Conservation (phyloP, 2,888 invertebrate genomes). For the Tolmerus cingulatus region DNA sequence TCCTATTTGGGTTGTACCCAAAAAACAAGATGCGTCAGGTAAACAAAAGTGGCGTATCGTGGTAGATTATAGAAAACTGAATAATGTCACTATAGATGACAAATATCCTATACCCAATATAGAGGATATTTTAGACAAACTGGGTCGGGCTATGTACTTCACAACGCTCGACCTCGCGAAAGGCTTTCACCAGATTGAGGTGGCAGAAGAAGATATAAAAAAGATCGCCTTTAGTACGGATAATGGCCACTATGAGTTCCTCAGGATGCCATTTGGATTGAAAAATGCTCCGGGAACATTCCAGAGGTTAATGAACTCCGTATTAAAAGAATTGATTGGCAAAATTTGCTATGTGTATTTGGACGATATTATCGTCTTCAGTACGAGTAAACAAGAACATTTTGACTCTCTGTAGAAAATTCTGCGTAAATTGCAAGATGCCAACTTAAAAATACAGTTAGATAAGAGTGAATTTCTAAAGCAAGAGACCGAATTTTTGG, state of each 20-base stretch:
- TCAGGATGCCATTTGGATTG: not conserved
- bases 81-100: constrained; percentile 32
- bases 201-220: constrained; percentile 49
- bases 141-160: constrained; percentile 51
- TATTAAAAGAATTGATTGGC: not conserved
- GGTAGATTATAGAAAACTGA: constrained; percentile 40
- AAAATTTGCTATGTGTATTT: not conserved
- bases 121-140: not conserved
- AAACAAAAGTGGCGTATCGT: constrained; percentile 44
- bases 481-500: not conserved
- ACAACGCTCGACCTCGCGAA: constrained; percentile 53
- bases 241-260: not conserved
- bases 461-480: constrained; percentile 1
- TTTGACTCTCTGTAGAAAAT: not conserved
- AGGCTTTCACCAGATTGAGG: constrained; percentile 55
- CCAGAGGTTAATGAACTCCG: not conserved
- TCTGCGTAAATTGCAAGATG: not conserved
- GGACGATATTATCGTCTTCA: not conserved
- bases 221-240: constrained; percentile 53
- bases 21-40: not conserved
- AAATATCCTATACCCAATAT: constrained; percentile 50
- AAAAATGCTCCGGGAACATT: not conserved
- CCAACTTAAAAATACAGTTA: constrained; percentile 10
- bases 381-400: not conserved
- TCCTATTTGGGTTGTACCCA: constrained; percentile 40